Evolutionary conservation across 1,140 invertebrate genomes (phyloP).

Genomic region (Papilio helenus): DNA sequence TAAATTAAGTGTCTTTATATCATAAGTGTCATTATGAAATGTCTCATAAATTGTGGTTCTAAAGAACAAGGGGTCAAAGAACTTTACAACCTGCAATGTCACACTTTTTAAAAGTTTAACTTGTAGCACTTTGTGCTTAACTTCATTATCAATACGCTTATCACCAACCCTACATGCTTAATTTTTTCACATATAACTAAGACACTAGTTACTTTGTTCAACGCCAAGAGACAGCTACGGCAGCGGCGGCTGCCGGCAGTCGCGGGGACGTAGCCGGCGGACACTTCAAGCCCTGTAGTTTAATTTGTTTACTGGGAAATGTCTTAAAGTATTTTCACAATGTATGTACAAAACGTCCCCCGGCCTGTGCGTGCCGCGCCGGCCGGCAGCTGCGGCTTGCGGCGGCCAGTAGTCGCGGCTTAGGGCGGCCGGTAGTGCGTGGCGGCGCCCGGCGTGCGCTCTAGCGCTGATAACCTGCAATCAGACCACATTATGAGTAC

Average conservation of each 20-base stretch:
- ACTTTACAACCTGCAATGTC: not conserved
- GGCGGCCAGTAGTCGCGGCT: constrained; percentile 43
- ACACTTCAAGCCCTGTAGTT: not conserved
- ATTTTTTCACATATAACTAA: not conserved
- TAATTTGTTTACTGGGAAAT: not conserved
- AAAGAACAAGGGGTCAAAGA: not conserved
- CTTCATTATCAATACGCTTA: not conserved
- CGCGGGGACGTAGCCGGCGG: not conserved
- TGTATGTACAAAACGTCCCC: not conserved
- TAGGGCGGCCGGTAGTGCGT: constrained; percentile 63
- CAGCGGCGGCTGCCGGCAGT: no score
- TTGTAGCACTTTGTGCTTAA: constrained; percentile 6
- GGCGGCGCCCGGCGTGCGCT: constrained; percentile 47
- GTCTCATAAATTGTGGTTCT: not conserved
- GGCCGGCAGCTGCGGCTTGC: not conserved
- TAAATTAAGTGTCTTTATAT: not conserved
- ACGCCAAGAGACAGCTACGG: not conserved
- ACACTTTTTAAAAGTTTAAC: constrained; percentile 1
- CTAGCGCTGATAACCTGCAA: constrained; percentile 78
- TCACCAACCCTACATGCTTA: not conserved
- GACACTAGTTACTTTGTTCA: not conserved
- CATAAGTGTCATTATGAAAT: not conserved
- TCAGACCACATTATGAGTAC: not conserved
- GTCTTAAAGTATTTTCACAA: not conserved
- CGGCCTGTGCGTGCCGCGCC: no score